These are phyloP conservation scores for Pelochelys cantorii DNA, from an alignment of 2,797 vertebrate genomes.

Conservation along the genomic window DNA sequence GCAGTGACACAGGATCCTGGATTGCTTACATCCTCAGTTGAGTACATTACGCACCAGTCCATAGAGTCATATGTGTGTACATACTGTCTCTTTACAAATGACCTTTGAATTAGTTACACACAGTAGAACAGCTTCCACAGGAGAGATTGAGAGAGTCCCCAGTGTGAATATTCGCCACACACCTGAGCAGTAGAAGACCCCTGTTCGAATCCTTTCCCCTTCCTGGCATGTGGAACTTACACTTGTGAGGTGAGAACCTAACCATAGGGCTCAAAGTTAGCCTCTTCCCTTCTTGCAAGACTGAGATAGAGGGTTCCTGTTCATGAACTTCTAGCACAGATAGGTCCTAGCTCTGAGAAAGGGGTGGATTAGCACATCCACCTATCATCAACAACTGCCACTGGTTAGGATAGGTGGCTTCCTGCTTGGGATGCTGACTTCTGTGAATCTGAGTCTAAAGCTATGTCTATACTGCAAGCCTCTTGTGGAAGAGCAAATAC, in stretches of 20 bases:
- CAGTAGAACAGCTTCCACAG: neutral
- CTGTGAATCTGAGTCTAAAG: neutral
- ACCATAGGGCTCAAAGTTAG: neutral
- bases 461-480: no score
- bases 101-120: neutral
- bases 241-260: neutral
- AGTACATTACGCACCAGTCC: neutral
- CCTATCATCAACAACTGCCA: neutral
- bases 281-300: neutral
- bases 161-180: neutral
- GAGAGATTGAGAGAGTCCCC: neutral
- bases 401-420: neutral
- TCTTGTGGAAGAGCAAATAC: no score
- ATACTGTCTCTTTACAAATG: neutral
- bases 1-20: neutral
- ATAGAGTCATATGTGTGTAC: neutral
- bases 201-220: neutral
- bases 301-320: neutral
- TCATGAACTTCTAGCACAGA: neutral
- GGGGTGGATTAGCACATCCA: neutral
- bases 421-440: neutral
- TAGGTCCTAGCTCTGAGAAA: neutral
- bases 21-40: neutral
- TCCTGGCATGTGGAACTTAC: neutral
- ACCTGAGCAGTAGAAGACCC: neutral